Evolutionary conservation across 2,888 invertebrate genomes (phyloP).

Genomic region (Meiosimyza platycephala): DNA sequence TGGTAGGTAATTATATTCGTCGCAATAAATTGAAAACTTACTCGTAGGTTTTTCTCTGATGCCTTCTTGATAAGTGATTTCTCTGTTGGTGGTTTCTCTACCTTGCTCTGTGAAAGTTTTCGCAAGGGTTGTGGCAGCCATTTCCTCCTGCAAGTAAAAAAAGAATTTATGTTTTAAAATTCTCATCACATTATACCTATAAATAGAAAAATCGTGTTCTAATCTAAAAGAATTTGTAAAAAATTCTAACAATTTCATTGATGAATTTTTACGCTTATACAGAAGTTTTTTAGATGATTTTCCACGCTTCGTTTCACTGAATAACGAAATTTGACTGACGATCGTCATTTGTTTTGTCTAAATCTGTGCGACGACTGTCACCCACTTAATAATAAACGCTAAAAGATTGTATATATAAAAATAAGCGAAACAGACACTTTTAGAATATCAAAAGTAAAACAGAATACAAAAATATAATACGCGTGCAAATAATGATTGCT

Average conservation of each 20-base stretch:
- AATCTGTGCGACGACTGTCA: too few species aligned
- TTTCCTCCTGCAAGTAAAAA: conserved; percentile 76
- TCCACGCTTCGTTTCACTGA: too few species aligned
- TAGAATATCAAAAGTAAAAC: too few species aligned
- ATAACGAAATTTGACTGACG: too few species aligned
- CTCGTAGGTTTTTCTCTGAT: conserved; percentile 87
- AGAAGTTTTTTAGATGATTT: too few species aligned
- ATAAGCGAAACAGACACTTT: too few species aligned
- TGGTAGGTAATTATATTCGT: neutral
- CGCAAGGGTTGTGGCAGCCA: conserved; percentile 89
- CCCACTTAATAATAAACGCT: too few species aligned
- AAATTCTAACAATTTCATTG: neutral
- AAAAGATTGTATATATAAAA: too few species aligned
- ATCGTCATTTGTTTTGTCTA: too few species aligned
- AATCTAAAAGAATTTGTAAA: neutral
- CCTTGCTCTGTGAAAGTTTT: conserved; percentile 89
- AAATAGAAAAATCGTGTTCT: neutral
- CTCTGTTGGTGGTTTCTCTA: conserved; percentile 76
- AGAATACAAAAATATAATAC: too few species aligned
- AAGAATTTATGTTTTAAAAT: neutral
- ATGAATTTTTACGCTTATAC: neutral
- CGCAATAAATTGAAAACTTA: conserved; percentile 65
- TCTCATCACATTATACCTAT: neutral
- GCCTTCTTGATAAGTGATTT: conserved; percentile 81
- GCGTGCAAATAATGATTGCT: too few species aligned